Evolutionary conservation across 1,140 invertebrate genomes (phyloP), one percentile per base, ranked within the genome.

Genomic region (Habropoda laboriosa): DNA sequence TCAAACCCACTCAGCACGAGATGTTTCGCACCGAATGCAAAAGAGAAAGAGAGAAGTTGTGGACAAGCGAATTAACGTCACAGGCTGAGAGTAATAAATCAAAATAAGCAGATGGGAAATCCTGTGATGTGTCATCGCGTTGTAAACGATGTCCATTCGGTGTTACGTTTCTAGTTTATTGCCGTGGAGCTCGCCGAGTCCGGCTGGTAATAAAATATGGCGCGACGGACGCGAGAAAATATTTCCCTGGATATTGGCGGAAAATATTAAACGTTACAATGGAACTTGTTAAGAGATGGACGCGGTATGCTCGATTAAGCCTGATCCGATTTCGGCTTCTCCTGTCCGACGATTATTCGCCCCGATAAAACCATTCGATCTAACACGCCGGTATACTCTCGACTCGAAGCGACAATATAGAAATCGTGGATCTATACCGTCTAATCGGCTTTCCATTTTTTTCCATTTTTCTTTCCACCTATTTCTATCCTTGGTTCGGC

Each of bases 291-390:
- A 85, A 81, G 79, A 81, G 83, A 66, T 60, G 53, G 64, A 58
- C 45, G 68, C 5, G 57, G 57, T 49, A 57, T 63, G 73, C 79
- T 85, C 83, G 80, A 86, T 85, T 86, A 86, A 82, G 79, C 73
- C 77, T 86, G 73, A 86, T 85, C 84, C 83, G 83, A 81, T 81
- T 86, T 86, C 63, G 72, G 74, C 55, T 79, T 79, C 79, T 81
- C 73, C 55, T 80, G 32, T 38, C 63, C n/a, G 51, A 55, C 83
- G 79, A 86, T 86, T 73, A 72, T 55, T 74, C 79, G 74, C 53
- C 35, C 79, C 53, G 68, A 60, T 61, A 51, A 81, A 72, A 72
- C 64, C 78, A 58, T 84, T 84, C 67, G 32, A 55, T 60, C 74
- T 84, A 55, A 80, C 45, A 84, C 82, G 53, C 51, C 47, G n/a